phyloP scores from a whole-genome alignment of 2,797 vertebrate species.

The Bradypodion ventrale region DNA sequence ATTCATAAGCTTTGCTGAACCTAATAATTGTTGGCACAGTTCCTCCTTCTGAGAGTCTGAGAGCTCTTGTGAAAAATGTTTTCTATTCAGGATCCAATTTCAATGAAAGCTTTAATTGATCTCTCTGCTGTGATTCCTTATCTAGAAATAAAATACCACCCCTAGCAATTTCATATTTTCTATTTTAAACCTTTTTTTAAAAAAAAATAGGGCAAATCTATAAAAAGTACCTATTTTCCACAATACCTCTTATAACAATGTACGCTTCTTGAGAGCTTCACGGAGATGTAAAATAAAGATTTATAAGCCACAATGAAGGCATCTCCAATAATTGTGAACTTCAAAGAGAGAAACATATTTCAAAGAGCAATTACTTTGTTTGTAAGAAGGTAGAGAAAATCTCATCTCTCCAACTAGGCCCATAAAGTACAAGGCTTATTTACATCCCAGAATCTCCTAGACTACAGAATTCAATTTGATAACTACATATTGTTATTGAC shows the following conservation, averaged over 20 bases:
- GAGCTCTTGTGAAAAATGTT: neutral
- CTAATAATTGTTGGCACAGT: neutral
- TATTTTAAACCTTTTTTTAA: slow-evolving; percentile 49
- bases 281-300: slow-evolving; percentile 73
- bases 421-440: slow-evolving; percentile 65
- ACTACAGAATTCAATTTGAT: slow-evolving; percentile 51
- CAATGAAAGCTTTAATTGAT: slow-evolving; percentile 45
- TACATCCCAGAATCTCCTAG: slow-evolving; percentile 63
- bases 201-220: slow-evolving; percentile 61
- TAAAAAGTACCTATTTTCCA: slow-evolving; percentile 62
- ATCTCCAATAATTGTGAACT: slow-evolving; percentile 68
- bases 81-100: neutral
- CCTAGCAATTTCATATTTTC: slow-evolving; percentile 43
- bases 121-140: slow-evolving; percentile 43
- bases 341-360: slow-evolving; percentile 66
- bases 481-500: slow-evolving; percentile 41
- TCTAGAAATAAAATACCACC: slow-evolving; percentile 62
- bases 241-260: slow-evolving; percentile 71
- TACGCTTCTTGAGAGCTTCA: slow-evolving; percentile 69
- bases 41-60: neutral
- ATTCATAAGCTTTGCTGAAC: neutral
- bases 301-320: slow-evolving; percentile 72
- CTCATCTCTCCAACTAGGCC: slow-evolving; percentile 52
- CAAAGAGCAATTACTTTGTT: slow-evolving; percentile 61
- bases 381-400: slow-evolving; percentile 63